phyloP scores from a whole-genome alignment of 2,113 vertebrate genomes.

The Megaceryle maxima region DNA sequence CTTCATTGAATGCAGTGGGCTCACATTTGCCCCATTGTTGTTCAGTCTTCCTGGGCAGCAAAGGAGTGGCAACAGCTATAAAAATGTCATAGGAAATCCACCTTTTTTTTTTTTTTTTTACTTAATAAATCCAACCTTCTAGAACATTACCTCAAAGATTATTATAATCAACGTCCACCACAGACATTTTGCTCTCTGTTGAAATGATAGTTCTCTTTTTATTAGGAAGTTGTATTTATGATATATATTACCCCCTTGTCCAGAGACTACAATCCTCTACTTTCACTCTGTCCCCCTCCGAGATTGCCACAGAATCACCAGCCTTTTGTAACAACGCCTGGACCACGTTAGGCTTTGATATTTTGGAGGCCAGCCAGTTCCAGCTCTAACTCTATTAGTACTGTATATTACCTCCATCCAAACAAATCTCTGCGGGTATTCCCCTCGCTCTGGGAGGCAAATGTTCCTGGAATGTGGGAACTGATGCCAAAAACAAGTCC shows the following conservation, averaged over 20 bases:
- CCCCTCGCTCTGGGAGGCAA: background rate
- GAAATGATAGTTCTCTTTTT: background rate
- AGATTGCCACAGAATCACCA: background rate
- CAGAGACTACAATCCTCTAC: fast-evolving
- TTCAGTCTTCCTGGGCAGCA: background rate
- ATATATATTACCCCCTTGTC: fast-evolving
- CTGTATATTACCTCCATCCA: background rate
- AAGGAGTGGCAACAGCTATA: fast-evolving
- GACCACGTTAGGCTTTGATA: background rate
- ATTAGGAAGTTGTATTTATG: background rate
- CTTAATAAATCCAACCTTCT: background rate
- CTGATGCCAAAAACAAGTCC: background rate
- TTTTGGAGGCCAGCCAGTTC: background rate
- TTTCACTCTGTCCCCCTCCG: background rate
- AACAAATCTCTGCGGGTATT: background rate
- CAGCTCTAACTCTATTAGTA: background rate
- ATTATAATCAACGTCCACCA: background rate
- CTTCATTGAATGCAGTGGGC: fast-evolving
- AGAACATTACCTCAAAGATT: background rate
- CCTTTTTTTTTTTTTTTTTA: background rate
- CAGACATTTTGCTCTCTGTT: background rate
- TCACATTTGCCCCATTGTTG: fast-evolving
- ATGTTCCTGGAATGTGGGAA: background rate
- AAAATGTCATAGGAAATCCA: fast-evolving
- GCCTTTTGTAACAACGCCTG: background rate